Evolutionary conservation across 2,888 invertebrate genomes (phyloP), one percentile per base, ranked within the genome.

Genomic region (Acleris cristana): DNA sequence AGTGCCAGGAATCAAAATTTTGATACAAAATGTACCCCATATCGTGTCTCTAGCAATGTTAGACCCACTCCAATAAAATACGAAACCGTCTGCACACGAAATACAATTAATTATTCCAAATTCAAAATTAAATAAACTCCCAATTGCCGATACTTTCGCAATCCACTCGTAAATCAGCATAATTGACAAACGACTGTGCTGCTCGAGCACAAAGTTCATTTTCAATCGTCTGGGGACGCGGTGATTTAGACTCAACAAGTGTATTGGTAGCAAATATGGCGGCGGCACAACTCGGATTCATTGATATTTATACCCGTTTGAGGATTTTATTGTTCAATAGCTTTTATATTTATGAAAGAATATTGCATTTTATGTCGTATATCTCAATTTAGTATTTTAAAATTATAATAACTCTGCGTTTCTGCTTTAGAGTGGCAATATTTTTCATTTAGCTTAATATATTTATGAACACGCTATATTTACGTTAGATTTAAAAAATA

Each of bases 181-280:
- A 59, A 57, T 53, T 57, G 30, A 56, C 8, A 21, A 66, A 62
- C 52, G 51, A 48, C 45, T 12, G 5, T 66, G 55, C 14, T n/a
- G 10, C 30, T 2, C 8, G 18, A 61, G 51, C 14, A 18, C 45
- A 45, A 54, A 56, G 52, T 30, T 57, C 45, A 34, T 66, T 23
- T 61, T 48, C 51, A 21, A 10, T 3, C 51, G 34, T 18, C 51
- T 3, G 30, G 45, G 10, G 12, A 14, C 48, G 10, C 14, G 0
- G 59, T 56, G 66, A 66, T 62, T 66, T 62, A 66, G 44, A 66
- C 30, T 66, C 66, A 66, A 66, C 61, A 66, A 66, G 66, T 64
- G 58, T 61, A 61, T 65, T 18, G 61, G 30, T 59, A 10, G 51
- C 40, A 40, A 64, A 51, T 64, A 51, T 56, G 23, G 55, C 48